Conservation (phyloP, 2,113 vertebrate genomes). For the Spea bombifrons region DNA sequence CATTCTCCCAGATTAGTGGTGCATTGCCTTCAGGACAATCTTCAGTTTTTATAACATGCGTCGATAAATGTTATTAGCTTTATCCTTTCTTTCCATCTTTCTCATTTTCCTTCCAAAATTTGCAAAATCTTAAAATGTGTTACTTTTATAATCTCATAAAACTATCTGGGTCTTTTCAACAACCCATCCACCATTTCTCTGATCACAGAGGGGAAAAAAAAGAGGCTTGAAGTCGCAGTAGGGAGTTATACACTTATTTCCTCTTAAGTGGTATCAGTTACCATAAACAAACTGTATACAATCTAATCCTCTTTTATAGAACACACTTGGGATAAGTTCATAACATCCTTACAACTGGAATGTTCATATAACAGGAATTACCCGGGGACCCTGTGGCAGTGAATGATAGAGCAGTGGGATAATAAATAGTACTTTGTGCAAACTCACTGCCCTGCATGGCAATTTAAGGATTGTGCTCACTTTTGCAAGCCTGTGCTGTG, state of each 20-base stretch:
- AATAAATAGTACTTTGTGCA: slow-evolving; percentile 35
- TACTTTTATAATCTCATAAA: too few relatives aligned
- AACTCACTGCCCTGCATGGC: slow-evolving; percentile 39
- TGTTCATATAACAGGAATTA: slow-evolving; percentile 45
- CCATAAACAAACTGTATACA: slow-evolving; percentile 40
- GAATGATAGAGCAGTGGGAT: slow-evolving; percentile 45
- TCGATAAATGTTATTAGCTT: too few relatives aligned
- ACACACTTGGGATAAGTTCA: slow-evolving; percentile 42
- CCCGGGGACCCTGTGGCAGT: slow-evolving; percentile 34
- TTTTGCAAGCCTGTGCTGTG: slow-evolving; percentile 21
- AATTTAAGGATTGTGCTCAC: slow-evolving; percentile 42
- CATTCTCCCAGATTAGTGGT: too few relatives aligned
- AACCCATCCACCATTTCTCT: too few relatives aligned
- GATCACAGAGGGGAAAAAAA: not conserved
- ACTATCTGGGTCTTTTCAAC: too few relatives aligned
- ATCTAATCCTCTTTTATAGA: slow-evolving; percentile 39
- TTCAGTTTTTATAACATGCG: too few relatives aligned
- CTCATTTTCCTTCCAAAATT: too few relatives aligned
- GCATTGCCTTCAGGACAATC: too few relatives aligned
- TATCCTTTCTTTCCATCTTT: too few relatives aligned
- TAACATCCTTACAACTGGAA: slow-evolving; percentile 35
- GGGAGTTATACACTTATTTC: slow-evolving; percentile 13
- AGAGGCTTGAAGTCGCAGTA: not conserved
- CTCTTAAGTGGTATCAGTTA: slow-evolving; percentile 31
- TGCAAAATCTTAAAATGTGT: too few relatives aligned